Evolutionary conservation across 2,113 vertebrate genomes (phyloP).

Genomic region (Scytalopus superciliaris): DNA sequence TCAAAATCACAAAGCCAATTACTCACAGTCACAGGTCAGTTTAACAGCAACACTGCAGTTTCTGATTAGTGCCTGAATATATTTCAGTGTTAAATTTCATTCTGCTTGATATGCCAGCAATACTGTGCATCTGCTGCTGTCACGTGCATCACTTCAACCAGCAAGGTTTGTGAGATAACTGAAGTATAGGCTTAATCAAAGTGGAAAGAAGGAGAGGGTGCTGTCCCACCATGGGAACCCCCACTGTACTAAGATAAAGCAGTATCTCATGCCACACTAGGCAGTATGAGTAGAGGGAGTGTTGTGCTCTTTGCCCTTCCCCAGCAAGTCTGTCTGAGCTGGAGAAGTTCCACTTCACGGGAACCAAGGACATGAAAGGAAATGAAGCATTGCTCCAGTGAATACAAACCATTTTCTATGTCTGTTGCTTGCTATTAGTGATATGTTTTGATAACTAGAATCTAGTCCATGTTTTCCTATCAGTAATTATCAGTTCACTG

Average conservation of each 20-base stretch:
- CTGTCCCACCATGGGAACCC: not conserved
- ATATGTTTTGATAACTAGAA: not conserved
- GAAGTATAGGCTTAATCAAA: not conserved
- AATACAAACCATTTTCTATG: not conserved
- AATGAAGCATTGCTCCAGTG: not conserved
- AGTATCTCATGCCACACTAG: not conserved
- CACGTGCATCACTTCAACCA: not conserved
- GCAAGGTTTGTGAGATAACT: not conserved
- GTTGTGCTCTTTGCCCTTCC: not conserved
- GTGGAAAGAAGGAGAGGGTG: not conserved
- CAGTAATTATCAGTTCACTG: not conserved
- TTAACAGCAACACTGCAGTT: slow-evolving; percentile 18
- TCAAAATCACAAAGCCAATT: slow-evolving; percentile 63
- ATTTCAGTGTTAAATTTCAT: slow-evolving; percentile 21
- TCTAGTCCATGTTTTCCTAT: not conserved
- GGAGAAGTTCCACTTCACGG: not conserved
- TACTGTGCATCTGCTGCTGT: not conserved
- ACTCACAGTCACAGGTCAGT: slow-evolving; percentile 52
- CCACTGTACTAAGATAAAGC: not conserved
- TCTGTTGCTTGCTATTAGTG: not conserved
- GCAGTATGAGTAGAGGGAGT: not conserved
- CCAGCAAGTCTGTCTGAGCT: fast-evolving
- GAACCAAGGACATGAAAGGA: fast-evolving
- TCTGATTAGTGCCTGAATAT: slow-evolving; percentile 1
- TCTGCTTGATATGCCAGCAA: not conserved